These are phyloP conservation scores for Pseudorhiza aurosa DNA, from an alignment of 30 jellyfish, hydroid and myxozoan genomes.

Conservation along the genomic window DNA sequence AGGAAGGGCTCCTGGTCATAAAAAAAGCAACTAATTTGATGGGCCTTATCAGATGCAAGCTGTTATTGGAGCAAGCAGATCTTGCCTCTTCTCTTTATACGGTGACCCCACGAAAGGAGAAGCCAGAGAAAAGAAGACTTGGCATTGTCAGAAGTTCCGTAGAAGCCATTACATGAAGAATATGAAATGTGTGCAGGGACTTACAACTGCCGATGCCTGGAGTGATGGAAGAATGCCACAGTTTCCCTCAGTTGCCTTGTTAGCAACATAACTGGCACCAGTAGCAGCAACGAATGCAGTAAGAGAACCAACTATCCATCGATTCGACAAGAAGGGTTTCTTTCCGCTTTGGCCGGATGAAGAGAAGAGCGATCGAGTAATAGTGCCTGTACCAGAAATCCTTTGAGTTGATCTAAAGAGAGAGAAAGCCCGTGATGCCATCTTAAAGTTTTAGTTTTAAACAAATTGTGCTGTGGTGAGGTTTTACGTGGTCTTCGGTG, in stretches of 20 bases:
- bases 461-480: not conserved
- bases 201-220: constrained; percentile 67
- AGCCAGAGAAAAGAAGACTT: no score
- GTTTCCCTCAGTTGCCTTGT: constrained; percentile 14
- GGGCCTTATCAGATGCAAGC: no score
- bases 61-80: no score
- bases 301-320: constrained; percentile 57
- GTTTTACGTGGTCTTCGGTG: no score
- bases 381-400: constrained; percentile 6
- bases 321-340: constrained; percentile 9
- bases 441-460: not conserved
- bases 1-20: no score
- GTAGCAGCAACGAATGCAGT: constrained; percentile 67
- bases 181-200: not conserved
- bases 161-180: no score
- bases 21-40: no score
- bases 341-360: constrained; percentile 9
- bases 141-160: no score
- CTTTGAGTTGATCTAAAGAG: constrained; percentile 21
- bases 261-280: constrained; percentile 51
- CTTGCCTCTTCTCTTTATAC: no score
- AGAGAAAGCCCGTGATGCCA: constrained; percentile 61
- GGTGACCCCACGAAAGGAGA: no score
- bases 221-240: constrained; percentile 63
- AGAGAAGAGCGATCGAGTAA: constrained; percentile 19